Base-by-base conservation (phyloP, 1,140 invertebrate species). In the Drosophila sechellia region DNA sequence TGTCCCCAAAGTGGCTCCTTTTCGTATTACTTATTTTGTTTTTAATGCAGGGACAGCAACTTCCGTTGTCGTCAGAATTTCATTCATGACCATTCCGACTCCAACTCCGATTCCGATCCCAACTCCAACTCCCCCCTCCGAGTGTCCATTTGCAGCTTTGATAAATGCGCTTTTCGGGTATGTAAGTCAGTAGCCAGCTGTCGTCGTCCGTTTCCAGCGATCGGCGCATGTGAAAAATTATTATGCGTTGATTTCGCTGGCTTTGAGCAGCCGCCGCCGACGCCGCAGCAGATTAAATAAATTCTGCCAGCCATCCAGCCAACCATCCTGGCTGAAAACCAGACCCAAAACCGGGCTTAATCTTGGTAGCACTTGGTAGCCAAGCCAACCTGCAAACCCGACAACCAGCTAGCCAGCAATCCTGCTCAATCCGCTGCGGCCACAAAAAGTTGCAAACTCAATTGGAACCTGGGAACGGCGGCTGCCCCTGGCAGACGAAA, bases 271-370 rank as follows among this genome's bases (percentile, higher is more conserved):
- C 75, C 70, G 73, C 87, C 76, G 75, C 66, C 89, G 78, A 86
- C 87, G 81, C 81, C 73, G 79, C 79, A 75, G 77, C 77, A 87
- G 90, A 91, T 91, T 91, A 91, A 91, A 91, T 91, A 91, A 91
- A 91, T 91, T 91, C 86, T 81, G 66, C 37, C 72, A 63, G 80
- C 64, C 64, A 55, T 52, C 40, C 54, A 12, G 45, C 27, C 27
- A 31, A 31, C 27, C 27, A 31, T 31, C 31, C 31, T 31, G 56
- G 54, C 48, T 65, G 40, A 50, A 39, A 65, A 60, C 46, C 61
- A 66, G 20, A 22, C n/a, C 48, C 40, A 45, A 39, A 45, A 52
- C 54, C 68, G 56, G 40, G 79, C 83, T 86, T 86, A 90, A 90
- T 89, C 87, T 86, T 64, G 55, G 58, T 76, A 79, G 71, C 35